A percentile compares a stretch with the other conserved stretches of the same genome.
phyloP scores from a whole-genome alignment of 1,140 invertebrate genomes.

The Venustaconcha ellipsiformis region DNA sequence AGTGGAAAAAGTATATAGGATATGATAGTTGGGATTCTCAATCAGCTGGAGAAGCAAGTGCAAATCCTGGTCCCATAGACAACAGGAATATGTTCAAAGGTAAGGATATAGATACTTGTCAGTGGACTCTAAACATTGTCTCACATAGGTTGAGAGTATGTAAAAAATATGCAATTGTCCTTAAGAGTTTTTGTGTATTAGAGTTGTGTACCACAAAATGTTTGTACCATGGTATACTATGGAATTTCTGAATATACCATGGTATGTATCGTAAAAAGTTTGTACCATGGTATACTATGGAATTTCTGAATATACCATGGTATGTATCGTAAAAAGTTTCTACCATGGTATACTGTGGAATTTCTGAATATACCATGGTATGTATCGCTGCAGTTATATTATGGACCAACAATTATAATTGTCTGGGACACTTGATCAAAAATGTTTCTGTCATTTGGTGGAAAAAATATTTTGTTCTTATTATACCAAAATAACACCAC shows the following conservation, averaged over 20 bases:
- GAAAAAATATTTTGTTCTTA: too few relatives aligned
- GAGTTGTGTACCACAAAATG: not conserved
- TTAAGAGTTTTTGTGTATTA: not conserved
- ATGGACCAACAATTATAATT: too few relatives aligned
- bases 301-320: not conserved
- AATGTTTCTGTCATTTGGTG: too few relatives aligned
- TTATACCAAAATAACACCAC: too few relatives aligned
- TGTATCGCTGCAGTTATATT: too few relatives aligned
- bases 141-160: not conserved
- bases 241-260: not conserved
- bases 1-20: slow-evolving; percentile 72
- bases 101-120: too few relatives aligned
- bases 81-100: slow-evolving; percentile 55
- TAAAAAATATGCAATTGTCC: not conserved
- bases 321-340: too few relatives aligned
- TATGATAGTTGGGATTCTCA: slow-evolving; percentile 68
- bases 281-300: not conserved
- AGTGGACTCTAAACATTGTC: too few relatives aligned
- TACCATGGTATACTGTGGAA: too few relatives aligned
- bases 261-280: too few relatives aligned
- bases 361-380: too few relatives aligned
- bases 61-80: slow-evolving; percentile 71
- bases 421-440: too few relatives aligned
- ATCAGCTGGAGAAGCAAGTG: slow-evolving; percentile 62
- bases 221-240: not conserved